A percentile compares a stretch with the other conserved stretches of the same genome.
Evolutionary conservation across 37 sponge, comb jelly and placozoan genomes (phyloP).

Genomic region (Crambe crambe): DNA sequence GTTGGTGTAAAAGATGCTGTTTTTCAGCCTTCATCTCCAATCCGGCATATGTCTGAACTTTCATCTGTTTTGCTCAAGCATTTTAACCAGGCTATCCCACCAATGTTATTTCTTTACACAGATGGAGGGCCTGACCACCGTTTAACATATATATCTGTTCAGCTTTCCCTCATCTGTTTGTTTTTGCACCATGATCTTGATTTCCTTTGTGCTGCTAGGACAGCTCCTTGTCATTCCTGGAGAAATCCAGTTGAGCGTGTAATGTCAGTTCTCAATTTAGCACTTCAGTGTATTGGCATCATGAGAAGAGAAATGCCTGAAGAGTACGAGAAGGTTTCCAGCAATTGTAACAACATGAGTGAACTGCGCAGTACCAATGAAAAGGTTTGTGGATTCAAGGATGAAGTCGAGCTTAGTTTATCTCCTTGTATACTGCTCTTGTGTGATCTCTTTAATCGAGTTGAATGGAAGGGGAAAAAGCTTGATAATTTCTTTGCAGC

Average conservation of each 20-base stretch:
- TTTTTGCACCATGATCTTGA: neutral
- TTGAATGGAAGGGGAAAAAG: neutral
- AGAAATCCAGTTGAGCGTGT: too few relatives aligned
- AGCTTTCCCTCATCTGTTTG: neutral
- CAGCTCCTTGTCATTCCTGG: neutral
- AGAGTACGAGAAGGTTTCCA: neutral
- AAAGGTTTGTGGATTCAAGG: neutral
- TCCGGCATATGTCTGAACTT: slow-evolving; percentile 15
- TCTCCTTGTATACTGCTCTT: neutral
- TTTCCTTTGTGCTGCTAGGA: neutral
- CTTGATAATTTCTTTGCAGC: too few relatives aligned
- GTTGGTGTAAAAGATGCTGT: slow-evolving; percentile 24
- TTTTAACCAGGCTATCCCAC: too few relatives aligned
- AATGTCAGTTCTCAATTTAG: too few relatives aligned
- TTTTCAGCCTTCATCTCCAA: slow-evolving; percentile 3
- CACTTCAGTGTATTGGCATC: neutral
- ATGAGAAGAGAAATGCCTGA: neutral
- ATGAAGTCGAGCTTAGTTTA: neutral
- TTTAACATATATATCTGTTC: neutral
- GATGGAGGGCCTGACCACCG: neutral
- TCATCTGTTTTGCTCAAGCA: neutral
- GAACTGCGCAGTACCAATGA: neutral
- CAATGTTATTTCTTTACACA: neutral
- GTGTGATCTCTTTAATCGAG: neutral
- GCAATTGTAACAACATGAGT: neutral